Evolutionary conservation across 2,797 vertebrate genomes (phyloP).

Genomic region (Hydrophis major): DNA sequence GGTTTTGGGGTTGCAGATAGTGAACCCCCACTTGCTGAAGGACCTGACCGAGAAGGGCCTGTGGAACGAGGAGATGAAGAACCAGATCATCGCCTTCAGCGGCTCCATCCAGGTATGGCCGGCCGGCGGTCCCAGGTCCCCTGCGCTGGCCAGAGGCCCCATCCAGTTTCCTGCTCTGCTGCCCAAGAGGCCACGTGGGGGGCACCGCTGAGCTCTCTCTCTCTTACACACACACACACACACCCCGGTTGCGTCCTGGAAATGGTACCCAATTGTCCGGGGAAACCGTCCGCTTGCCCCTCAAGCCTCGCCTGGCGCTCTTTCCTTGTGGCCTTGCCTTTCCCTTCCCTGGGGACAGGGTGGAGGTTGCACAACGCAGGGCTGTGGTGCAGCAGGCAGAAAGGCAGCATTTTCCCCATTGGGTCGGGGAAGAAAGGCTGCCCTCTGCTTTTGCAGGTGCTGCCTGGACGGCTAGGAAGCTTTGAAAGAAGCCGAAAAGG

Average conservation of each 20-base stretch:
- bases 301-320: rapidly evolving
- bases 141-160: neutral
- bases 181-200: neutral
- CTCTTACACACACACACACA: no score
- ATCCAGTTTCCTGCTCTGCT: rapidly evolving
- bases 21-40: conserved; percentile 95
- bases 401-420: no score
- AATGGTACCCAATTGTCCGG: no score
- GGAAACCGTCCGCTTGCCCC: neutral
- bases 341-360: neutral
- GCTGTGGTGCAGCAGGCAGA: neutral
- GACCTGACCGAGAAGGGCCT: conserved; percentile 91
- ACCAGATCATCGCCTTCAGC: conserved; percentile 90
- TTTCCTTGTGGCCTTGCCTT: no score
- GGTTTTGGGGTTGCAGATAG: conserved; percentile 74
- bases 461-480: no score
- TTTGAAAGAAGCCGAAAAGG: no score
- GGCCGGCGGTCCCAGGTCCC: neutral
- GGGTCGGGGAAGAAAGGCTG: no score
- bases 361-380: neutral
- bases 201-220: neutral
- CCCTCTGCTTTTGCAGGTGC: no score
- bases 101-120: conserved; percentile 90
- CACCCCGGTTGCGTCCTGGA: no score
- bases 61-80: conserved; percentile 98